phyloP scores from a whole-genome alignment of 2,888 invertebrate genomes.

The Scelioninae gen. 2 region DNA sequence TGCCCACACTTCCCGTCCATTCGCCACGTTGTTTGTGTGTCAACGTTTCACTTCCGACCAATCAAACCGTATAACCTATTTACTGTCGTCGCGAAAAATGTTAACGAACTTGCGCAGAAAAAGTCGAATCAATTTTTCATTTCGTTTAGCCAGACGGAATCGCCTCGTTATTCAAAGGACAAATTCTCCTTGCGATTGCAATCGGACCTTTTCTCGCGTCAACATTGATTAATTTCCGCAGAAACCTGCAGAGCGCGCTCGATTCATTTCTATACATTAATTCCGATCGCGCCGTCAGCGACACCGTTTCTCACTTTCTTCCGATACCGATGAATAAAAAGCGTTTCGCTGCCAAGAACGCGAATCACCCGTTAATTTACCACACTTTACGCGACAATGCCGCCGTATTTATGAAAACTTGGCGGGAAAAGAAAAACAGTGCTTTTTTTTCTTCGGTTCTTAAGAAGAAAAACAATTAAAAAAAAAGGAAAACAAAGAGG shows the following conservation, averaged over 20 bases:
- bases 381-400: too few species aligned
- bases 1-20: too few species aligned
- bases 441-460: too few species aligned
- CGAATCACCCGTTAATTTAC: too few species aligned
- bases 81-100: not conserved
- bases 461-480: too few species aligned
- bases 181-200: conserved; percentile 31
- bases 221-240: conserved; percentile 43
- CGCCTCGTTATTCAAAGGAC: conserved; percentile 38
- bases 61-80: conserved; percentile 1
- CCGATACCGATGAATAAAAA: conserved; percentile 42
- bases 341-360: too few species aligned
- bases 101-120: conserved; percentile 6
- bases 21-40: too few species aligned
- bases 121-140: conserved; percentile 32
- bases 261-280: conserved; percentile 41
- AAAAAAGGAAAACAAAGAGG: conserved; percentile 4
- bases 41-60: not conserved
- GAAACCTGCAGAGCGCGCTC: conserved; percentile 17
- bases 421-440: too few species aligned
- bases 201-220: conserved; percentile 31
- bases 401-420: too few species aligned
- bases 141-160: conserved; percentile 9
- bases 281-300: conserved; percentile 36
- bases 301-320: conserved; percentile 43